Evolutionary conservation across 2,113 vertebrate genomes (phyloP), one percentile per base, ranked within the genome.

Genomic region (Semicossyphus pulcher): DNA sequence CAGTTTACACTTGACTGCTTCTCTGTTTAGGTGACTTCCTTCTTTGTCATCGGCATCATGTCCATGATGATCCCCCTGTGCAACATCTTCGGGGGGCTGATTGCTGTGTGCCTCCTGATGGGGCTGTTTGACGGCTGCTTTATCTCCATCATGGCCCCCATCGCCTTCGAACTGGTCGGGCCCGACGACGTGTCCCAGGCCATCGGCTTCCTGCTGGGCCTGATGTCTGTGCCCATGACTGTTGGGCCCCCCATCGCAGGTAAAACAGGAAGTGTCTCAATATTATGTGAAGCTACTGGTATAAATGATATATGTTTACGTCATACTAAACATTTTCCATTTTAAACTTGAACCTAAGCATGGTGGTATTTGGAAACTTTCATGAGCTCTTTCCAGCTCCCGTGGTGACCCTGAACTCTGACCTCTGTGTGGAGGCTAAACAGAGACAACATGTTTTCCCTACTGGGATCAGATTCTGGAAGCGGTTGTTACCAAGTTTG

Each of bases 41-140:
- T 99, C 87, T 67, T 97, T 32, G 94, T 97, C 66, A 99, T 99
- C 5, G 97, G 97, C 23, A 20, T 99, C 84, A 97, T 98, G 97
- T 98, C 98, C 39, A 98, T 97, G 96, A 97, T 99, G 97, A 97
- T 99, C 61, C 97, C 98, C 0, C 72, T 98, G 74, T 99, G 97
- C 78, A 10, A 89, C 0, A 41, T 92, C 75, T 99, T 99, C 1
- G 95, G 94, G 0, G 94, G 92, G 5, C 95, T 99, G 34, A 94
- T 99, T 0, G 96, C 95, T 0, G 97, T 99, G 47, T 99, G 97
- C 74, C 94, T 99, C 73, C 88, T 99, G 64, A 99, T 99, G 98
- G 98, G 98, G 5, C 87, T 99, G 56, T 99, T 99, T 57, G 98
- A 99, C 1, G 98, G 98, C 61, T 99, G 97, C 90, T 99, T 99